Conservation (phyloP, 2,888 invertebrate species). For the Panzeria rudis region DNA sequence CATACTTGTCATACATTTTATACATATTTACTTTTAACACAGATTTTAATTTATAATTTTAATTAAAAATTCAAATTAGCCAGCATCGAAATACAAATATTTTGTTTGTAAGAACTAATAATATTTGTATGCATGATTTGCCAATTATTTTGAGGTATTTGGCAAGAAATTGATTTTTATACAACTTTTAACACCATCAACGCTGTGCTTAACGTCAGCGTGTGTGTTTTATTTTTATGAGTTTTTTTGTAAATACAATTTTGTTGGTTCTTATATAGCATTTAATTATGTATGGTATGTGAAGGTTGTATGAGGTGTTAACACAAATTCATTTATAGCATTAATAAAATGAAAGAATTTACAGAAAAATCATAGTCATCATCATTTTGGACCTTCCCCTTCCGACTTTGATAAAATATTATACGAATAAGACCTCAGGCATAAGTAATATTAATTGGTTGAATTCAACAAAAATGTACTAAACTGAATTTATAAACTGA, state of each 20-base stretch:
- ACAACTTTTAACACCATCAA: conserved; percentile 19
- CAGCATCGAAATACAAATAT: neutral
- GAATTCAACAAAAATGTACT: no score
- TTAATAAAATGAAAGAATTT: no score
- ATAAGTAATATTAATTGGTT: no score
- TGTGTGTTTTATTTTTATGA: neutral
- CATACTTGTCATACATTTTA: neutral
- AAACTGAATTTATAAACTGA: no score
- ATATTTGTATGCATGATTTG: conserved; percentile 39
- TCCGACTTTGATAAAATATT: no score
- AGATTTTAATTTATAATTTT: neutral
- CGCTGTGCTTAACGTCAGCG: neutral
- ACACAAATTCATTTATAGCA: no score
- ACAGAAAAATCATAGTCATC: no score
- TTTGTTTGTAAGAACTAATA: conserved; percentile 11
- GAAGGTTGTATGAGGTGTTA: neutral
- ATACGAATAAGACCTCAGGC: no score
- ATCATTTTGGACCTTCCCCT: no score
- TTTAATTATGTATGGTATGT: conserved; percentile 37
- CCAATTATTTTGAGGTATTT: conserved; percentile 45
- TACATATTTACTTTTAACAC: neutral
- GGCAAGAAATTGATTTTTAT: conserved; percentile 42
- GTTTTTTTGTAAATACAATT: neutral
- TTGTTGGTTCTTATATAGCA: conserved; percentile 1
- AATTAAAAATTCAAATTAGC: conserved; percentile 30